Evolutionary conservation across 2,888 invertebrate genomes (phyloP), one percentile per base, ranked within the genome.

Genomic region (Phaonia tiefii): DNA sequence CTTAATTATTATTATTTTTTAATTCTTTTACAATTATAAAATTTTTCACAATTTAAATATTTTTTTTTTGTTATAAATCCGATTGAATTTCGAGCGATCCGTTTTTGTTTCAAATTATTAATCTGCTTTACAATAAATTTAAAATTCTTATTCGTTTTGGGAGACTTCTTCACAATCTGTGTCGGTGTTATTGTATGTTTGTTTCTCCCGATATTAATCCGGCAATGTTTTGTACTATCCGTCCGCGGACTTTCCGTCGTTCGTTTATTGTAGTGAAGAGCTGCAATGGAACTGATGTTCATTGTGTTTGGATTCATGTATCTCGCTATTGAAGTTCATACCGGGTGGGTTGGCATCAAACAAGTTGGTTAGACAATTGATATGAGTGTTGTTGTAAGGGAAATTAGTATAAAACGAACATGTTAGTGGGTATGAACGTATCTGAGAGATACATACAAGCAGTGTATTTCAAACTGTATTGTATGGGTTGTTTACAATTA

Each of bases 231-330:
- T 69, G n/a, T 37, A 39, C 37, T 39, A 42, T 49, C 25, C 56
- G 22, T 66, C 39, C 65, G 70, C 75, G 15, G n/a, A n/a, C n/a
- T 0, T 1, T 3, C 1, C 2, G 44, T 31, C 17, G 0, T 5
- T 13, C 10, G 22, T 66, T n/a, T n/a, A n/a, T n/a, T 39, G 46
- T 66, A 31, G 8, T 42, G 17, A 75, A 75, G 70, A 56, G 74
- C 54, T 71, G 13, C 37, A 65, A 39, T 71, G 7, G 49, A 71
- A 79, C 79, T 79, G 15, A 79, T 60, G 20, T 71, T 25, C 8
- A 65, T 63, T 37, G 1, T n/a, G n/a, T n/a, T n/a, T n/a, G 8
- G 31, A 31, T 3, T 51, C 22, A 20, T 51, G 20, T 51, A 11
- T 49, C 15, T 49, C 17, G 49, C 15, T 49, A 13, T 15, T 15